phyloP scores from a whole-genome alignment of 2,797 vertebrate genomes.

The Heteromormyrus szaboi region DNA sequence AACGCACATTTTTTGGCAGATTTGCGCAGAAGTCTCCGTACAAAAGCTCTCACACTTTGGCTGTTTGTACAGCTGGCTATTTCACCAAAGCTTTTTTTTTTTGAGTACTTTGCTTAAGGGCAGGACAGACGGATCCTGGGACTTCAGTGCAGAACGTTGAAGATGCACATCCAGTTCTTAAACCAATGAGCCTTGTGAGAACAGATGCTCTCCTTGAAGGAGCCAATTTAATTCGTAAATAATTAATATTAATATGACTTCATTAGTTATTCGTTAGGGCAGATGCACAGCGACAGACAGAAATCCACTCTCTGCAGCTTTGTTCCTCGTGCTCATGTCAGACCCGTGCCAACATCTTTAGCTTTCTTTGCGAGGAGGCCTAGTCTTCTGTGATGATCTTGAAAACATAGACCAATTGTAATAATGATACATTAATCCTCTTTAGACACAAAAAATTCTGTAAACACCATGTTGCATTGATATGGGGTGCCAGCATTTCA shows the following conservation, averaged over 20 bases:
- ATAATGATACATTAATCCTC: background rate
- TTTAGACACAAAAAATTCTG: background rate
- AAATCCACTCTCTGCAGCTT: background rate
- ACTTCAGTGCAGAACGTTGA: background rate
- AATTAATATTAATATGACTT: constrained; percentile 10
- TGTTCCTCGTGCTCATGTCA: background rate
- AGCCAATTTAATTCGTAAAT: constrained; percentile 2
- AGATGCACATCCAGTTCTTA: background rate
- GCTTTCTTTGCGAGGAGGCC: background rate
- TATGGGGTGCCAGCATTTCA: background rate
- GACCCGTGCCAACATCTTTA: background rate
- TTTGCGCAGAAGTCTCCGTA: background rate
- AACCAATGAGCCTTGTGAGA: background rate
- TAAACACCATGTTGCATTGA: background rate
- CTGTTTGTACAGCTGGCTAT: background rate
- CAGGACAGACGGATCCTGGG: background rate
- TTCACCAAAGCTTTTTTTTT: background rate
- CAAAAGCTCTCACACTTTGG: background rate
- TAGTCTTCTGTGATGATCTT: background rate
- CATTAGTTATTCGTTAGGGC: background rate
- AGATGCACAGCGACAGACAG: background rate
- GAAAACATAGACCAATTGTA: background rate
- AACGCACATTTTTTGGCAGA: background rate
- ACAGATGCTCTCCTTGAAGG: background rate
- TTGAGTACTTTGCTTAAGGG: background rate